phyloP scores from a whole-genome alignment of 1,140 invertebrate genomes.

The Acromyrmex charruanus region DNA sequence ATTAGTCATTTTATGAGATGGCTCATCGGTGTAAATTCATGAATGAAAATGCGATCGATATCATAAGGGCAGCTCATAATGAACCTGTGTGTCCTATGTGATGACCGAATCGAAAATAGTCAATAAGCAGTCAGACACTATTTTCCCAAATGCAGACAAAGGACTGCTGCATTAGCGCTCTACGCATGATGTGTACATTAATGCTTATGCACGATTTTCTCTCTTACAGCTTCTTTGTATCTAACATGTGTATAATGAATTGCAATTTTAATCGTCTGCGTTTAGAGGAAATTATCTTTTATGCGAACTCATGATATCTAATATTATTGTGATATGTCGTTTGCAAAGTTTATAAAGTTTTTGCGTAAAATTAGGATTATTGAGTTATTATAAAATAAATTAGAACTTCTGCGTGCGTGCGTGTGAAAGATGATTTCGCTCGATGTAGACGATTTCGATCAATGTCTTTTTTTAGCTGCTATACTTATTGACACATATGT shows the following conservation, averaged over 20 bases:
- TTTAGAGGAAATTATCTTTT: conserved; percentile 21
- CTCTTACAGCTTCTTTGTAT: conserved; percentile 60
- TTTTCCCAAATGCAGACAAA: conserved; percentile 64
- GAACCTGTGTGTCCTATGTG: conserved; percentile 35
- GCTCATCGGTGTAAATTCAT: conserved; percentile 21
- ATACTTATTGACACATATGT: conserved; percentile 70
- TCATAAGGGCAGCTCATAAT: conserved; percentile 21
- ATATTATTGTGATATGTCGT: not conserved
- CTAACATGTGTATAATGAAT: conserved; percentile 51
- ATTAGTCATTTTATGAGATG: conserved; percentile 35
- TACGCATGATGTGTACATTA: conserved; percentile 72
- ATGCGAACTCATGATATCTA: not conserved
- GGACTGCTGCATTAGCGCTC: conserved; percentile 75
- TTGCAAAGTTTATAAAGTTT: not conserved
- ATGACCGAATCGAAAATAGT: conserved; percentile 19
- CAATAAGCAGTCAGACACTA: conserved; percentile 30
- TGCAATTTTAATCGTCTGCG: conserved; percentile 36
- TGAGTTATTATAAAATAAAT: not conserved
- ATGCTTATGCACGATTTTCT: conserved; percentile 67
- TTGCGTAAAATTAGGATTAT: conserved; percentile 12
- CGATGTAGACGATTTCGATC: not conserved
- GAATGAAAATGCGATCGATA: conserved; percentile 29
- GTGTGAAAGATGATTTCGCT: conserved; percentile 16
- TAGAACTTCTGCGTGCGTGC: not conserved
- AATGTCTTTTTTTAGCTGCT: conserved; percentile 57